phyloP scores from a whole-genome alignment of 1,140 invertebrate genomes.

The Leptoteleia sp. region DNA sequence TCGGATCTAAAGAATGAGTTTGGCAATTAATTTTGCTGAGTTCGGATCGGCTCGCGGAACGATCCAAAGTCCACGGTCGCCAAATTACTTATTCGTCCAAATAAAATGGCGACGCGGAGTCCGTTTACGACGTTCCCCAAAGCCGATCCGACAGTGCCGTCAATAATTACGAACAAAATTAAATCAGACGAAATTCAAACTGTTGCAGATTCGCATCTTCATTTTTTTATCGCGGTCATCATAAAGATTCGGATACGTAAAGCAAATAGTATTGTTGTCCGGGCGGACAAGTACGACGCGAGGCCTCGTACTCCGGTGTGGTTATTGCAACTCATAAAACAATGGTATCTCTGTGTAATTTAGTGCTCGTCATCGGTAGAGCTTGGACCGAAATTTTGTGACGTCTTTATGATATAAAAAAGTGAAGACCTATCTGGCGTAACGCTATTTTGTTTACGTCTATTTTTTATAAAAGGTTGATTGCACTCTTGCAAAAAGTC shows the following conservation, averaged over 20 bases:
- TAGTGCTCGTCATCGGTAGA: not conserved
- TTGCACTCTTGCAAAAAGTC: slow-evolving; percentile 55
- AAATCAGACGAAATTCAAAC: not conserved
- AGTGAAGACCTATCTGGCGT: slow-evolving; percentile 20
- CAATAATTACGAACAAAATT: slow-evolving; percentile 13
- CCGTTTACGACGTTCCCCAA: not conserved
- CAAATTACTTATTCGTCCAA: slow-evolving; percentile 9
- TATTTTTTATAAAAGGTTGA: slow-evolving; percentile 37
- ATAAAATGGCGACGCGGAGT: slow-evolving; percentile 30
- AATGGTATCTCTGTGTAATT: slow-evolving; percentile 9
- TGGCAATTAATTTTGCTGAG: slow-evolving; percentile 19
- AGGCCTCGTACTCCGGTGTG: not conserved
- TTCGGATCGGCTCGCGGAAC: slow-evolving; percentile 7
- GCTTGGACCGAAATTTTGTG: slow-evolving; percentile 1
- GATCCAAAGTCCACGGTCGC: slow-evolving; percentile 12
- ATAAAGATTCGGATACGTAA: slow-evolving; percentile 30
- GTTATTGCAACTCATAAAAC: slow-evolving; percentile 36
- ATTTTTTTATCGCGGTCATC: slow-evolving; percentile 24
- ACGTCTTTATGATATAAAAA: slow-evolving; percentile 49
- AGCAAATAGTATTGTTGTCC: slow-evolving; percentile 9
- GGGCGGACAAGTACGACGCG: not conserved
- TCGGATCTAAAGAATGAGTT: slow-evolving; percentile 9
- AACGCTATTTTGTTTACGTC: slow-evolving; percentile 23
- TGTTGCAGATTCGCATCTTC: slow-evolving; percentile 16
- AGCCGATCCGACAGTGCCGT: slow-evolving; percentile 1